Evolutionary conservation across 2,797 vertebrate species (phyloP).

Genomic region (Salarias fasciatus): DNA sequence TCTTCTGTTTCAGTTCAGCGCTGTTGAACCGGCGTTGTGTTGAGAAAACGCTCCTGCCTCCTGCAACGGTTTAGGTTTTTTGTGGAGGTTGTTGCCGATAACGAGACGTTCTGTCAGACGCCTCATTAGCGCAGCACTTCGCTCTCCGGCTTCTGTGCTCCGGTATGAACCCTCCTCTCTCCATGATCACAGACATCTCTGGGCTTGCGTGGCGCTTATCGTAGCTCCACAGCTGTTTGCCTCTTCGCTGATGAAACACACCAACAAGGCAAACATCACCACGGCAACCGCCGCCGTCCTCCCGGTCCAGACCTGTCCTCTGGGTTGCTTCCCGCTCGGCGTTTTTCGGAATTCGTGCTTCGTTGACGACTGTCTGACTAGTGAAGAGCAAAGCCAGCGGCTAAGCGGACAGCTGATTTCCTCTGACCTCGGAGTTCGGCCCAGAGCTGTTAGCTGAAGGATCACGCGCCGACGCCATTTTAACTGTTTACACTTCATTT

Average conservation of each 20-base stretch:
- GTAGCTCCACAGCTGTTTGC: conserved; percentile 25
- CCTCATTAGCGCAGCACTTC: conserved; percentile 34
- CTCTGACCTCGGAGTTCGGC: conserved; percentile 43
- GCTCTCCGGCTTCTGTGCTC: conserved; percentile 10
- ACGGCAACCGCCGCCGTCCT: conserved; percentile 34
- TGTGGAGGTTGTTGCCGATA: conserved; percentile 22
- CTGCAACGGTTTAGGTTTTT: too few relatives aligned
- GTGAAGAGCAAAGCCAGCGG: conserved; percentile 46
- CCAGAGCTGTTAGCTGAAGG: conserved; percentile 34
- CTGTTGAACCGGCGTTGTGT: neutral
- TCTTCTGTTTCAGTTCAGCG: neutral
- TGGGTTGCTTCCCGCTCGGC: conserved; percentile 28
- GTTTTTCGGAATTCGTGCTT: too few relatives aligned
- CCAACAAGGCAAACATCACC: neutral
- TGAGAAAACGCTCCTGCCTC: too few relatives aligned
- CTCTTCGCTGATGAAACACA: conserved; percentile 20
- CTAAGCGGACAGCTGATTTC: conserved; percentile 42
- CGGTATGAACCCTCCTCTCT: conserved; percentile 22
- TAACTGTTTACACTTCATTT: conserved; percentile 52
- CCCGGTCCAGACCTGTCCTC: conserved; percentile 23
- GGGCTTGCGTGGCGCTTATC: conserved; percentile 24
- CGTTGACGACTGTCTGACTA: conserved; percentile 46
- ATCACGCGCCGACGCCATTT: conserved; percentile 36
- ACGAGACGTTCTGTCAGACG: conserved; percentile 31
- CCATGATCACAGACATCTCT: conserved; percentile 47